Conservation (phyloP, 1,140 invertebrate genomes). For the Hyphantria cunea region DNA sequence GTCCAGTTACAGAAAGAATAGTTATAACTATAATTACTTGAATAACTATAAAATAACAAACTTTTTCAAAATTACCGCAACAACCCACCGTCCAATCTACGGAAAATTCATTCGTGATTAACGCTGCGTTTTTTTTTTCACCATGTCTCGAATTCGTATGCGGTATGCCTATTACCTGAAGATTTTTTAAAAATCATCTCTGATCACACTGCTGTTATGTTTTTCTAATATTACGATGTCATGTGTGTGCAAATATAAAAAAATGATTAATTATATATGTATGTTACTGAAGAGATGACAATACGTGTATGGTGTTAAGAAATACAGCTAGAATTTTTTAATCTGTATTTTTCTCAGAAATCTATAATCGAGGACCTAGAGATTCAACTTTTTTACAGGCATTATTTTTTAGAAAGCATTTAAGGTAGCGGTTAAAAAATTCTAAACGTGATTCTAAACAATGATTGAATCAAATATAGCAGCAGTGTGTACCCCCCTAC, state of each 20-base stretch:
- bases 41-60: conserved; percentile 9
- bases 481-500: conserved; percentile 18
- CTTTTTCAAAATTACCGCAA: conserved; percentile 7
- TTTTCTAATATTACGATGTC: background rate
- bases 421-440: background rate
- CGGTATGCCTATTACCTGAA: too few species aligned
- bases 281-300: conserved; percentile 7
- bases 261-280: too few species aligned
- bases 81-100: conserved; percentile 21
- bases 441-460: background rate
- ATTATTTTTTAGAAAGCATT: conserved; percentile 10
- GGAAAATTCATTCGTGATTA: conserved; percentile 9
- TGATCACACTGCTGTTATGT: conserved; percentile 22
- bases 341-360: background rate
- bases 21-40: conserved; percentile 6
- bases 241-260: too few species aligned
- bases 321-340: background rate
- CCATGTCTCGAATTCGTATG: background rate
- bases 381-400: conserved; percentile 1
- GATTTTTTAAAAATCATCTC: conserved; percentile 3
- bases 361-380: conserved; percentile 13
- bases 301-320: background rate
- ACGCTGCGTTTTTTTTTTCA: too few species aligned
- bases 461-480: conserved; percentile 12
- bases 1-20: conserved; percentile 7